Evolutionary conservation across 1,140 invertebrate genomes (phyloP), one percentile per base, ranked within the genome.

Genomic region (Scaptomyza montana): DNA sequence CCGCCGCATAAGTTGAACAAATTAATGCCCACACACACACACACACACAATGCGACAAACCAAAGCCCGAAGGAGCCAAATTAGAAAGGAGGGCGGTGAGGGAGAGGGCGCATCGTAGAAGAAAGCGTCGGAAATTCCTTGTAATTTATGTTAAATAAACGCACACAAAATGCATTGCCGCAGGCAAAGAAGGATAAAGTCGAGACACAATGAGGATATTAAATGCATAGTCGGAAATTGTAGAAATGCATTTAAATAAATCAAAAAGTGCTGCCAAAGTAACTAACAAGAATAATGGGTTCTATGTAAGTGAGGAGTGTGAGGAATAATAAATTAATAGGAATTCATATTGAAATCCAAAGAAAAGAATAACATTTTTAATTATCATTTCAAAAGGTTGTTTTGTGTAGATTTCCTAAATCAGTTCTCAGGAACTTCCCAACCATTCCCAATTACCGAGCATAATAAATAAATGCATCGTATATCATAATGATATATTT

Each of bases 1-100:
- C 67, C 81, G 81, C 63, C 81, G 78, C 82, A 87, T 81, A 86
- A 86, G 78, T 86, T 85, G 60, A 51, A 78, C 51, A 87, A 74
- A 87, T 87, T 87, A 89, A 87, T 89, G 84, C 64, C 84, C n/a
- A n/a, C n/a, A n/a, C n/a, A n/a, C n/a, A n/a, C n/a, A n/a, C n/a
- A n/a, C n/a, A n/a, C n/a, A 43, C 39, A 43, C 39, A 71, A 53
- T 89, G 84, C 82, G 82, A 87, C 82, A 80, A 76, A 69, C 56
- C 79, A 76, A 66, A 78, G 68, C 63, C 16, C 30, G 4, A 78
- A 63, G 45, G 45, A 67, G 56, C 53, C 56, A 77, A 85, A 82
- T 67, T 71, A 84, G 73, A 77, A 74, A 64, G 60, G 50, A 67
- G 36, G 45, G 45, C 61, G 49, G 45, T 57, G 49, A 64, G 60